Base-by-base conservation (phyloP, 2,797 vertebrate genomes). In the Acipenser transmontanus region DNA sequence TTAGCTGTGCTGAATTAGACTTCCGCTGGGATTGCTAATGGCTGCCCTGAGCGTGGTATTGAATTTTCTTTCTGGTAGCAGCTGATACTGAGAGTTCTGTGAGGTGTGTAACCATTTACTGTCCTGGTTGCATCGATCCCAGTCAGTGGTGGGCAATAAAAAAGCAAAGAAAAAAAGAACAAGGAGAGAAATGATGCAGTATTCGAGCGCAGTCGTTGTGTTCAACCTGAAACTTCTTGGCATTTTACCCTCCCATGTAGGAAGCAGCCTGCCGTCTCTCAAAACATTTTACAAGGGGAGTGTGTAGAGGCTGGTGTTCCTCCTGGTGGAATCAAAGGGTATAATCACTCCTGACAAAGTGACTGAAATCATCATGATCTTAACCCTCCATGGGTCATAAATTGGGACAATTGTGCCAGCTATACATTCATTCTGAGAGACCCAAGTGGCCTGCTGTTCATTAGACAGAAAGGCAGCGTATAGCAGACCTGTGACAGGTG, bases 71-170 rank as follows among this genome's bases (percentile, higher is more conserved):
- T 20, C 14, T 34, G 47, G 20, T 12, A 61, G 49, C 7, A 13
- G 7, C 13, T 50, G 17, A n/a, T 61, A 7, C 49, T 49, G 9
- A 4, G 49, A 11, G 57, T 60, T 6, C 14, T 17, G 7, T 66
- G 56, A 48, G 57, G 48, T 66, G 54, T 49, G 12, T 66, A 17
- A 66, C 64, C n/a, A 13, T 59, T 56, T 66, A 12, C 54, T 59
- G n/a, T 14, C 34, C 54, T 59, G 20, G 20, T 34, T 34, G 54
- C 13, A 57, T 57, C 7, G 54, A 49, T 47, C 51, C 2, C 17
- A 56, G 63, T 52, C 63, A 13, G 10, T n/a, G 52, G 47, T 17
- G 7, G 47, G n/a, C 20, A 34, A 2, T 34, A 34, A 5, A n/a
- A 56, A 66, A 8, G 20, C 20, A 2, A 34, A 34, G 20, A 34